These are phyloP conservation scores for Microplitis deprimator DNA, from an alignment of 2,888 invertebrate genomes.

Conservation along the genomic window DNA sequence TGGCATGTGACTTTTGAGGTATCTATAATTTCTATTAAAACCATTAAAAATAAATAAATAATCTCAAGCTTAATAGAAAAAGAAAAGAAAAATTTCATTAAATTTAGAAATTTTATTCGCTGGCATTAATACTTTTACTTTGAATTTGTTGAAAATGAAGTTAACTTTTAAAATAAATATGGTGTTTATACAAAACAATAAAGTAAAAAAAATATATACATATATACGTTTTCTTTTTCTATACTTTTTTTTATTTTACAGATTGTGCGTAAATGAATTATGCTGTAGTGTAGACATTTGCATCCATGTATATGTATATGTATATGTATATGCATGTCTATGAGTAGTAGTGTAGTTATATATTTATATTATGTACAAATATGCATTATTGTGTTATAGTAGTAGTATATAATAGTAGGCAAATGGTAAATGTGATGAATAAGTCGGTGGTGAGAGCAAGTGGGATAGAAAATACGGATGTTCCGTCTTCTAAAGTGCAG, in stretches of 20 bases:
- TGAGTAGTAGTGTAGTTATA: not conserved
- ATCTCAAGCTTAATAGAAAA: not conserved
- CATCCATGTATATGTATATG: conserved; percentile 30
- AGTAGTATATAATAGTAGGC: conserved; percentile 11
- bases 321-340: conserved; percentile 1
- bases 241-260: conserved; percentile 19
- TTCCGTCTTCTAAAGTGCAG: conserved; percentile 59
- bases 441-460: conserved; percentile 24
- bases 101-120: not conserved
- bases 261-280: conserved; percentile 40
- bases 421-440: conserved; percentile 16
- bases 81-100: not conserved
- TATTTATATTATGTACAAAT: conserved; percentile 16
- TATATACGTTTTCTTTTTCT: conserved; percentile 16
- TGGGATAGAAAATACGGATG: conserved; percentile 38
- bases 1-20: conserved; percentile 15
- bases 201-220: conserved; percentile 10
- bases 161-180: not conserved
- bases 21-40: conserved; percentile 13
- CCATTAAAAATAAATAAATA: conserved; percentile 19
- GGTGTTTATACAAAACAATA: not conserved
- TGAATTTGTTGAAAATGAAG: not conserved
- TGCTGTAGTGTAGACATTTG: conserved; percentile 36
- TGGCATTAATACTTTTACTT: not conserved
- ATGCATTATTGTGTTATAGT: conserved; percentile 33